Evolutionary conservation across 30 jellyfish, hydroid and myxozoan genomes (phyloP).

Genomic region (Turritopsis dohrnii): DNA sequence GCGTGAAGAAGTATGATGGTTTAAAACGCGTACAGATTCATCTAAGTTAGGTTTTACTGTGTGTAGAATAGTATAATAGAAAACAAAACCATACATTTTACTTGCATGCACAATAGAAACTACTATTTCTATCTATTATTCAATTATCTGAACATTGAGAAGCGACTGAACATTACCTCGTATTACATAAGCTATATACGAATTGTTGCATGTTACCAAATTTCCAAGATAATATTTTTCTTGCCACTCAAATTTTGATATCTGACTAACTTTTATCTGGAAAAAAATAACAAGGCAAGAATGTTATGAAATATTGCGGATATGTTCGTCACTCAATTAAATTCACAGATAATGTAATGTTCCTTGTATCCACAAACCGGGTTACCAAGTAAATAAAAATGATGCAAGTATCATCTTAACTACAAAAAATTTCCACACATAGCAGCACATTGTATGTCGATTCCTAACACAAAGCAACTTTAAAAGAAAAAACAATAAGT

Average conservation of each 20-base stretch:
- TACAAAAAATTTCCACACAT: no score
- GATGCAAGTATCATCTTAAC: no score
- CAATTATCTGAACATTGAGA: neutral
- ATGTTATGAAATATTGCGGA: no score
- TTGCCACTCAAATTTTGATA: constrained; percentile 87
- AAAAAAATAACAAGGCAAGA: no score
- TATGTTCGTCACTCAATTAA: no score
- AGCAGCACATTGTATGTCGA: no score
- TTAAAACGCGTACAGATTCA: constrained; percentile 72
- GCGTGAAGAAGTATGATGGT: constrained; percentile 72
- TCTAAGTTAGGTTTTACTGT: constrained; percentile 42
- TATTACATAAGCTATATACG: constrained; percentile 78
- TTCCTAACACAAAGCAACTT: no score
- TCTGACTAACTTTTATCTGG: constrained; percentile 78
- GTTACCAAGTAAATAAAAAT: no score
- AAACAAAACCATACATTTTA: neutral
- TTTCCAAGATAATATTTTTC: constrained; percentile 77
- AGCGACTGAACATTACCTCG: no score
- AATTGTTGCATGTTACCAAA: constrained; percentile 75
- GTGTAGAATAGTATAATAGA: neutral
- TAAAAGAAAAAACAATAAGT: neutral
- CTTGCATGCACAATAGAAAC: neutral
- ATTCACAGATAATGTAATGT: neutral
- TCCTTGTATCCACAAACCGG: no score
- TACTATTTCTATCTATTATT: neutral